Evolutionary conservation across 2,888 invertebrate species (phyloP).

Genomic region (Apamea crenata): DNA sequence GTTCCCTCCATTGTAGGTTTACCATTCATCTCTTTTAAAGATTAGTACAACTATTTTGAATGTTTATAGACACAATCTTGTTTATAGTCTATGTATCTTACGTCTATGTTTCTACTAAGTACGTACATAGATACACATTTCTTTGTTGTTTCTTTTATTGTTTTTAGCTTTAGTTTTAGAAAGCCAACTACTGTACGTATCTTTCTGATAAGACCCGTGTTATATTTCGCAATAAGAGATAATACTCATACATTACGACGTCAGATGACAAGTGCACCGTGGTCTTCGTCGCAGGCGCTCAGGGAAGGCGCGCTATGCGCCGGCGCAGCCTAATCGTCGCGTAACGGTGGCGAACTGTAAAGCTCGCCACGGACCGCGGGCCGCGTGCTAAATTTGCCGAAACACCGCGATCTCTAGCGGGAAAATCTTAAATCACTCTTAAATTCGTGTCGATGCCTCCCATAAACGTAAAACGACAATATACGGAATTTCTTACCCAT

Average conservation of each 20-base stretch:
- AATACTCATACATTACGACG: slow-evolving; percentile 33
- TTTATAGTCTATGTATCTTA: not conserved
- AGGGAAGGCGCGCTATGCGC: slow-evolving; percentile 78
- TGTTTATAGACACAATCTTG: not conserved
- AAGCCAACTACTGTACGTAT: not conserved
- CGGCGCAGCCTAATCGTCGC: slow-evolving; percentile 87
- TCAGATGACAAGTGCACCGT: slow-evolving; percentile 65
- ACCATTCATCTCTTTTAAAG: not conserved
- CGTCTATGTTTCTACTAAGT: not conserved
- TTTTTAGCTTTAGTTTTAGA: not conserved
- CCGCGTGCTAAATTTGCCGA: slow-evolving; percentile 90
- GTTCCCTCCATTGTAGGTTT: not conserved
- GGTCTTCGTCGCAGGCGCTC: slow-evolving; percentile 63
- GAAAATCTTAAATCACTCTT: slow-evolving; percentile 85
- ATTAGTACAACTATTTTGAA: not conserved
- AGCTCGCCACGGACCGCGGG: slow-evolving; percentile 87
- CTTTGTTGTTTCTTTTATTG: not conserved
- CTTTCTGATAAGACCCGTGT: not conserved
- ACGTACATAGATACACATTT: not conserved
- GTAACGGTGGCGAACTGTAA: slow-evolving; percentile 90
- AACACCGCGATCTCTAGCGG: slow-evolving; percentile 88
- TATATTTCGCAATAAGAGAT: slow-evolving; percentile 11
- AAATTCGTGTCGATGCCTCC: slow-evolving; percentile 79
- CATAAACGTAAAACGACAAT: slow-evolving; percentile 56
- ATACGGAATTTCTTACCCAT: slow-evolving; percentile 39